Evolutionary conservation across 2,888 invertebrate genomes (phyloP).

Genomic region (Pantelozetes paolii): DNA sequence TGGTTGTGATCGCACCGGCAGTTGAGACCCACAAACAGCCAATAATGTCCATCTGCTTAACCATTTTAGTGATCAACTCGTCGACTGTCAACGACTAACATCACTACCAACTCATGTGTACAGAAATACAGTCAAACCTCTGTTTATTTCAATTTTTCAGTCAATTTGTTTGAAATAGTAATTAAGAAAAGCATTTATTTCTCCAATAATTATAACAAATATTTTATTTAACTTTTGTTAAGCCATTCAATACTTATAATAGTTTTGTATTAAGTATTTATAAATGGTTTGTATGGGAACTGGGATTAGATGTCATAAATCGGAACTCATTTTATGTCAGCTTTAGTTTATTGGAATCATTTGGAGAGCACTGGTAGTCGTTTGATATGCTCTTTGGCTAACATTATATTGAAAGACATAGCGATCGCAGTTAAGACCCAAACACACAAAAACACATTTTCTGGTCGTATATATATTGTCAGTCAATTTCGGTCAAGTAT

Average conservation of each 20-base stretch:
- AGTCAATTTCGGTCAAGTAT: not conserved
- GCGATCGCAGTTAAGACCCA: not conserved
- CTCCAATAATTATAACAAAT: no score
- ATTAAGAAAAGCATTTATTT: no score
- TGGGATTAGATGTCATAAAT: not conserved
- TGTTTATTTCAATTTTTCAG: no score
- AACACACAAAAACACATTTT: conserved; percentile 13
- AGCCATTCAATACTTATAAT: no score
- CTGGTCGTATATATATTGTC: not conserved
- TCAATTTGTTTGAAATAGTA: no score
- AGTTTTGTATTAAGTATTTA: no score
- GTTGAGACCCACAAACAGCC: not conserved
- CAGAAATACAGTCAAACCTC: conserved; percentile 9
- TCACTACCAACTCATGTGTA: conserved; percentile 3
- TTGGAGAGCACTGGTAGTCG: conserved; percentile 18
- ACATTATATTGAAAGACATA: conserved; percentile 35
- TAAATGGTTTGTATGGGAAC: no score
- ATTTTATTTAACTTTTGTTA: no score
- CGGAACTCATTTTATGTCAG: conserved; percentile 18
- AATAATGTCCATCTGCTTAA: conserved; percentile 35
- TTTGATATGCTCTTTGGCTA: conserved; percentile 25
- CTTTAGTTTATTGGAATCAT: conserved; percentile 29
- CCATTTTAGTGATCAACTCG: conserved; percentile 33
- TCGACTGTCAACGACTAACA: not conserved
- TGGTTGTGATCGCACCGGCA: not conserved